phyloP scores from a whole-genome alignment of 2,888 invertebrate species.

The Apodemia duryi region DNA sequence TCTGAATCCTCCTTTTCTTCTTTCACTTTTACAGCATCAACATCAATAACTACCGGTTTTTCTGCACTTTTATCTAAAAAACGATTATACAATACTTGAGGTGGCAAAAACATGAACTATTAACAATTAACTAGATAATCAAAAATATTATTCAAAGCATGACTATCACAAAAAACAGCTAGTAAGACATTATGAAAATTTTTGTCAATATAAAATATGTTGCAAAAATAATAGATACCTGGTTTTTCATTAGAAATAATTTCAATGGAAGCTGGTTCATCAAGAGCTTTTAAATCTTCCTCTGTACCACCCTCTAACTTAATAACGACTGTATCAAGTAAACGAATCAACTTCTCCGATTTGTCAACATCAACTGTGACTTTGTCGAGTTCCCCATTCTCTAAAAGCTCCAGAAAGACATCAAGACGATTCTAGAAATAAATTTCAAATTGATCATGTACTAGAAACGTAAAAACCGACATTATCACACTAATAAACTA shows the following conservation, averaged over 20 bases:
- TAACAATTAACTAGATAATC: background rate
- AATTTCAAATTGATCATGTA: background rate
- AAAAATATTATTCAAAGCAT: too few relatives aligned
- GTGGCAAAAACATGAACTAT: background rate
- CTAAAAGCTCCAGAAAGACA: constrained; percentile 92
- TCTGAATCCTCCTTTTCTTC: constrained; percentile 61
- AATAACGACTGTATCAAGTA: constrained; percentile 97
- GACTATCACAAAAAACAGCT: too few relatives aligned
- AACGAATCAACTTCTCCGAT: constrained; percentile 87
- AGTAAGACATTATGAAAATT: too few relatives aligned
- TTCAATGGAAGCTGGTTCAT: constrained; percentile 77
- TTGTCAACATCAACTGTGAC: constrained; percentile 93
- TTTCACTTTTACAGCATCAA: constrained; percentile 64
- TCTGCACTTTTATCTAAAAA: constrained; percentile 54
- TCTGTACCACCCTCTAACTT: constrained; percentile 96
- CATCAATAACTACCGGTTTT: constrained; percentile 67
- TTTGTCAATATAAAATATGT: too few relatives aligned
- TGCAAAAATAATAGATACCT: constrained; percentile 37
- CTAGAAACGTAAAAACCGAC: too few relatives aligned
- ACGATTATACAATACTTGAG: background rate
- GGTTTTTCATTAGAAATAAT: constrained; percentile 49
- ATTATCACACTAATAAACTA: too few relatives aligned
- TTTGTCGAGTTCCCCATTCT: constrained; percentile 84
- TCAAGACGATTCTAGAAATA: constrained; percentile 87
- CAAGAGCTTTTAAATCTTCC: constrained; percentile 92